Evolutionary conservation across 2,888 invertebrate species (phyloP).

Genomic region (Busseola fusca): DNA sequence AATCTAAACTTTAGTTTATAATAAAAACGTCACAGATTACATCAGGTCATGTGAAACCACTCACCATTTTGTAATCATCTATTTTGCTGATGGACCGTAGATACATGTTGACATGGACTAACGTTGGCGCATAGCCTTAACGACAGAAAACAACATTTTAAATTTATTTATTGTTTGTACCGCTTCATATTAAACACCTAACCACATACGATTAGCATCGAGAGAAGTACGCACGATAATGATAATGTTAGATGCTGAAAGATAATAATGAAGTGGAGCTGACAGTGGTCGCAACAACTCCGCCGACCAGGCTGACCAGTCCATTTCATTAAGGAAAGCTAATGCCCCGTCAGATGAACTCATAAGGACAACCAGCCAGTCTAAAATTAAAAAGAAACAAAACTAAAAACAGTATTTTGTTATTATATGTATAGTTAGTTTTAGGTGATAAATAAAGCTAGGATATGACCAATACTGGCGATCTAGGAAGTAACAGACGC

Average conservation of each 20-base stretch:
- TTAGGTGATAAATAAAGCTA: slow-evolving; percentile 63
- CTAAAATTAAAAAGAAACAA: slow-evolving; percentile 71
- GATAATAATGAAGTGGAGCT: slow-evolving; percentile 72
- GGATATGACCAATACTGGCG: slow-evolving; percentile 59
- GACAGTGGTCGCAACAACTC: slow-evolving; percentile 24
- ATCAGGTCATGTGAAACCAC: slow-evolving; percentile 86
- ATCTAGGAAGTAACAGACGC: slow-evolving; percentile 63
- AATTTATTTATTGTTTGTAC: slow-evolving; percentile 66
- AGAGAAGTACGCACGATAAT: slow-evolving; percentile 66
- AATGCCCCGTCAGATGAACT: slow-evolving; percentile 74
- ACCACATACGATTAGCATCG: slow-evolving; percentile 46
- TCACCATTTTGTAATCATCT: slow-evolving; percentile 99
- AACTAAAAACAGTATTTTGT: slow-evolving; percentile 56
- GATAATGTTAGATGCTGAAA: slow-evolving; percentile 79
- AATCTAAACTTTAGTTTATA: slow-evolving; percentile 77
- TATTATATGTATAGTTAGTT: slow-evolving; percentile 51
- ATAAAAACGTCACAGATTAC: slow-evolving; percentile 77
- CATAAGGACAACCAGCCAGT: slow-evolving; percentile 78
- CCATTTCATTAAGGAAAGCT: slow-evolving; percentile 75
- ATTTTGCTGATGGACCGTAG: slow-evolving; percentile 99
- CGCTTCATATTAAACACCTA: slow-evolving; percentile 61
- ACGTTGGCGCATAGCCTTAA: slow-evolving; percentile 94
- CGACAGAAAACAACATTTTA: slow-evolving; percentile 80
- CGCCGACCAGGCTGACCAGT: slow-evolving; percentile 43
- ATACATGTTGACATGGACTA: slow-evolving; percentile 98